These are phyloP conservation scores for Frieseomelitta varia DNA, from an alignment of 1,140 invertebrate species.

Conservation along the genomic window DNA sequence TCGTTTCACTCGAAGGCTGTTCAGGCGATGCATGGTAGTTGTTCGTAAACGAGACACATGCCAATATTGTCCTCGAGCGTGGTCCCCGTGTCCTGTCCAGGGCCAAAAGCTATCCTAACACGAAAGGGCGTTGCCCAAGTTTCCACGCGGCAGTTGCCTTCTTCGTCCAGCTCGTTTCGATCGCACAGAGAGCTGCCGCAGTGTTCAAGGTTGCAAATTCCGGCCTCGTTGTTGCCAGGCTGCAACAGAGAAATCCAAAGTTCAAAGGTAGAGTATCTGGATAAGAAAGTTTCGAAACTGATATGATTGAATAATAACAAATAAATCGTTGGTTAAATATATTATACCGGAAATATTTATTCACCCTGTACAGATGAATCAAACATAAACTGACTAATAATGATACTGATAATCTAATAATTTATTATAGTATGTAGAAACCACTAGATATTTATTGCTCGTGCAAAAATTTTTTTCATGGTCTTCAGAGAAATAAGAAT, in stretches of 20 bases:
- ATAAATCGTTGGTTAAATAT: no score
- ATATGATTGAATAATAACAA: no score
- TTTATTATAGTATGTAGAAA: no score
- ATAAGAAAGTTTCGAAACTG: no score
- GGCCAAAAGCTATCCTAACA: conserved; percentile 89
- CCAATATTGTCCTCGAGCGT: conserved; percentile 90
- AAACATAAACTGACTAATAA: no score
- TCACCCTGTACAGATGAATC: no score
- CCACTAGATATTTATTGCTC: no score
- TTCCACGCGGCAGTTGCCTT: conserved; percentile 86
- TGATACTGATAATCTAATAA: no score
- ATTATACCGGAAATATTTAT: no score
- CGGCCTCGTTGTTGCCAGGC: conserved; percentile 83
- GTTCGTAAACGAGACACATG: conserved; percentile 88
- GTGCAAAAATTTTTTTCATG: no score
- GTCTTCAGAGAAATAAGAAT: no score
- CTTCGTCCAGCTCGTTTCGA: conserved; percentile 79
- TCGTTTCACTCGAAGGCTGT: not conserved
- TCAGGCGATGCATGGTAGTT: conserved; percentile 85
- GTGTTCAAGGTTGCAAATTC: conserved; percentile 88
- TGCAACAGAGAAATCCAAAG: conserved; percentile 70
- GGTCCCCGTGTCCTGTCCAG: conserved; percentile 83
- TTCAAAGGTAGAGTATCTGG: not conserved
- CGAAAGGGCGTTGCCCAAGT: conserved; percentile 89
- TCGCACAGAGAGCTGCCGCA: conserved; percentile 89